phyloP scores from a whole-genome alignment of 1,140 invertebrate species.

The Drosophila mauritiana region DNA sequence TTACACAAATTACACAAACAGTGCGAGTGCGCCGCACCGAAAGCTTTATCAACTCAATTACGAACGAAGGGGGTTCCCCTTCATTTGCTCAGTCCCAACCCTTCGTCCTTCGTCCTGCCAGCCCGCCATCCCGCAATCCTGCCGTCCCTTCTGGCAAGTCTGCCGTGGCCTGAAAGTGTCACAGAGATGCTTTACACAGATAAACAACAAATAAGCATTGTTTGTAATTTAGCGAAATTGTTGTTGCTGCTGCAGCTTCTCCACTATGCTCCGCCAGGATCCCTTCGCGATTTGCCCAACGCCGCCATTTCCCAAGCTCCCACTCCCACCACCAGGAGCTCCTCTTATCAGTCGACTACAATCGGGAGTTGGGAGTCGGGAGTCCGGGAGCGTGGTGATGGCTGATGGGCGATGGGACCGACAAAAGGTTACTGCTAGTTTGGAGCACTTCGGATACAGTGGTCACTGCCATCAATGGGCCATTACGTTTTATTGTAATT shows the following conservation, averaged over 20 bases:
- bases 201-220: conserved; percentile 83
- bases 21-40: conserved; percentile 30
- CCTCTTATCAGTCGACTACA: conserved; percentile 62
- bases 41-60: conserved; percentile 80
- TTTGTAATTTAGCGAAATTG: conserved; percentile 75
- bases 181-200: conserved; percentile 72
- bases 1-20: conserved; percentile 76
- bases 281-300: conserved; percentile 7
- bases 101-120: neutral
- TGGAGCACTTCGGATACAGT: conserved; percentile 23
- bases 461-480: neutral
- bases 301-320: neutral
- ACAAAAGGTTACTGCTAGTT: conserved; percentile 57
- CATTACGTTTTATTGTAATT: neutral
- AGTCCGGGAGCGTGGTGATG: neutral
- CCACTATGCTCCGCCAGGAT: conserved; percentile 24
- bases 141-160: conserved; percentile 12
- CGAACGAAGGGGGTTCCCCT: conserved; percentile 17
- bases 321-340: conserved; percentile 5
- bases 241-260: conserved; percentile 22
- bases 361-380: conserved; percentile 41
- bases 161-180: conserved; percentile 30
- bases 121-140: neutral
- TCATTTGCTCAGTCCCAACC: neutral
- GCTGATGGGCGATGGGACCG: neutral